Base-by-base conservation (phyloP, 2,888 invertebrate species). In the Cryptocheilus praepositus region DNA sequence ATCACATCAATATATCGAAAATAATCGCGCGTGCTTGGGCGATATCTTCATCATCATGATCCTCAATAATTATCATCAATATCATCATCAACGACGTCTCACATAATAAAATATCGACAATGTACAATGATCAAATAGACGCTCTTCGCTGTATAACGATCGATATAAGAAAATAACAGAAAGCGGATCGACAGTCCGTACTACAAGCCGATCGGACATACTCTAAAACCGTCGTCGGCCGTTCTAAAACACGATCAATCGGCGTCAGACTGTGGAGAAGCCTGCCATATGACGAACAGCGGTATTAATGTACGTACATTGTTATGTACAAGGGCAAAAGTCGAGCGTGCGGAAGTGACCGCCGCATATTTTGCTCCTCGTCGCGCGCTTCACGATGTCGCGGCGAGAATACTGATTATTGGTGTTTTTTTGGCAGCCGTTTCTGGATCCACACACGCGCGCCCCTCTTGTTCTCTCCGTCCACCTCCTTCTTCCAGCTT, bases 31-130 rank as follows among this genome's bases (percentile, higher is more conserved):
- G 52, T 16, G 46, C 21, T 21, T 60, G 25, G 45, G 21, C 19
- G 25, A 28, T 2, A 15, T 21, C 19, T 5, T 28, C 18, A 16
- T 36, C n/a, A 16, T 28, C 36, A 18, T 28, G 16, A 16, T 11
- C 36, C 36, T 11, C 15, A 19, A 28, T 52, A 71, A 65, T 65
- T 56, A 61, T 65, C 64, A 64, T 66, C 70, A 73, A 49, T 64
- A 36, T 73, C 36, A 61, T 71, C 62, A 54, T 67, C 62, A 67
- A 77, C 80, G 80, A 77, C 73, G 70, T 36, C 36, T 80, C 74
- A 74, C 74, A 76, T 83, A 82, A 80, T 79, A 81, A 83, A 84
- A 83, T 83, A 81, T 81, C 75, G 73, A 81, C 76, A 75, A 81
- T 77, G 61, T 84, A 81, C 75, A 78, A 71, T 77, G 74, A 77